Conservation (phyloP, 2,797 vertebrate genomes). For the Paratrypauchen microcephalus region DNA sequence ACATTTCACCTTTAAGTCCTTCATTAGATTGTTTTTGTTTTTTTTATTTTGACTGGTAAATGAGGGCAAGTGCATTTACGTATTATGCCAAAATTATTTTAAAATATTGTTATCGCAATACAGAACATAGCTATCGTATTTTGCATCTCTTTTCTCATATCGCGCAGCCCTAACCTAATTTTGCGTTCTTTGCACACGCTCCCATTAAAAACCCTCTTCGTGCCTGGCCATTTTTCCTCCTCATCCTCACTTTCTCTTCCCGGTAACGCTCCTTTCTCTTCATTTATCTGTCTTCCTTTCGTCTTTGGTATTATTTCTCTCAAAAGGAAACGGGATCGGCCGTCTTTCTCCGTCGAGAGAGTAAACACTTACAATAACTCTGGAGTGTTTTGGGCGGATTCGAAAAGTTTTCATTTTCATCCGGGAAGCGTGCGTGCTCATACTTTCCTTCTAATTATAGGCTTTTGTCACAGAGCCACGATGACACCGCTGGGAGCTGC, state of each 20-base stretch:
- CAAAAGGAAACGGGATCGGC: slow-evolving; percentile 70
- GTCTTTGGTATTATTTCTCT: slow-evolving; percentile 62
- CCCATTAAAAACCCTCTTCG: slow-evolving; percentile 41
- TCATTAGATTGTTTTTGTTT: too few relatives aligned
- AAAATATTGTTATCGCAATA: too few relatives aligned
- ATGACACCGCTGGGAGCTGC: slow-evolving; percentile 28
- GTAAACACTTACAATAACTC: slow-evolving; percentile 55
- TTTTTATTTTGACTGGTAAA: too few relatives aligned
- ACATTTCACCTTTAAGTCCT: too few relatives aligned
- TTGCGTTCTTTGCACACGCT: slow-evolving; percentile 12
- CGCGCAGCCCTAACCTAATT: too few relatives aligned
- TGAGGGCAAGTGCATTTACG: too few relatives aligned
- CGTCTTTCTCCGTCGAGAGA: slow-evolving; percentile 49
- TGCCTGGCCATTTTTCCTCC: slow-evolving; percentile 39
- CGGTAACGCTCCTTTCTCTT: slow-evolving; percentile 54
- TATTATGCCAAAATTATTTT: too few relatives aligned
- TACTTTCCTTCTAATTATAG: slow-evolving; percentile 43
- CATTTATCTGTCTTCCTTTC: slow-evolving; percentile 63
- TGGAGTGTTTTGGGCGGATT: slow-evolving; percentile 31
- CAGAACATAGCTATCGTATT: too few relatives aligned
- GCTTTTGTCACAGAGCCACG: slow-evolving; percentile 46
- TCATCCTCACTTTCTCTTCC: slow-evolving; percentile 43
- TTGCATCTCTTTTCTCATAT: too few relatives aligned
- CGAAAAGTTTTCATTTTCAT: slow-evolving; percentile 24
- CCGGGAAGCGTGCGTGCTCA: slow-evolving; percentile 11